Evolutionary conservation across 2,113 vertebrate species (phyloP).

Genomic region (Silurus asotus): DNA sequence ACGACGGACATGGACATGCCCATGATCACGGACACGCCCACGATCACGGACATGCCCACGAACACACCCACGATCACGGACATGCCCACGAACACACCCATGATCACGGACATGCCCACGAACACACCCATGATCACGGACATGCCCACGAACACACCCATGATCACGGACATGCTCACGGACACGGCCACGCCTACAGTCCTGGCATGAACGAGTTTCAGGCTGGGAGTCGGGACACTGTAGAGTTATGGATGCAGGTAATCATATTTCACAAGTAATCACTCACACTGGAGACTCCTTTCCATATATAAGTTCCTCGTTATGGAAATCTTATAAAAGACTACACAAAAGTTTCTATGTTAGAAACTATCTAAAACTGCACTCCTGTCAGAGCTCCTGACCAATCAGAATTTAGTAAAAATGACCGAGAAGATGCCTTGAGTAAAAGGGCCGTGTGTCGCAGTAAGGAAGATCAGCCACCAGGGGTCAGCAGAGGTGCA

Average conservation of each 20-base stretch:
- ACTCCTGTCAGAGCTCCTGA: background rate
- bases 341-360: background rate
- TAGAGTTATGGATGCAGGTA: constrained; percentile 88
- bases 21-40: constrained; percentile 23
- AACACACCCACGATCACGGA: background rate
- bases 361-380: background rate
- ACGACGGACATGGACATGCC: background rate
- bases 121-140: background rate
- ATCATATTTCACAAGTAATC: background rate
- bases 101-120: background rate
- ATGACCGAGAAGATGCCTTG: background rate
- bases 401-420: background rate
- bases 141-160: constrained; percentile 2
- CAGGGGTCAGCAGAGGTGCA: constrained; percentile 6
- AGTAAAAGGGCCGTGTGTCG: background rate
- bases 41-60: constrained; percentile 46
- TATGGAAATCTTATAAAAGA: background rate
- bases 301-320: background rate
- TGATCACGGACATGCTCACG: constrained; percentile 14
- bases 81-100: background rate
- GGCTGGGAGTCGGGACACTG: constrained; percentile 66
- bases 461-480: background rate
- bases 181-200: constrained; percentile 47
- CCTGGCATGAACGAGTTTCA: constrained; percentile 47
- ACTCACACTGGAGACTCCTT: constrained; percentile 2